phyloP scores from a whole-genome alignment of 2,113 vertebrate genomes.

The Peromyscus polionotus region DNA sequence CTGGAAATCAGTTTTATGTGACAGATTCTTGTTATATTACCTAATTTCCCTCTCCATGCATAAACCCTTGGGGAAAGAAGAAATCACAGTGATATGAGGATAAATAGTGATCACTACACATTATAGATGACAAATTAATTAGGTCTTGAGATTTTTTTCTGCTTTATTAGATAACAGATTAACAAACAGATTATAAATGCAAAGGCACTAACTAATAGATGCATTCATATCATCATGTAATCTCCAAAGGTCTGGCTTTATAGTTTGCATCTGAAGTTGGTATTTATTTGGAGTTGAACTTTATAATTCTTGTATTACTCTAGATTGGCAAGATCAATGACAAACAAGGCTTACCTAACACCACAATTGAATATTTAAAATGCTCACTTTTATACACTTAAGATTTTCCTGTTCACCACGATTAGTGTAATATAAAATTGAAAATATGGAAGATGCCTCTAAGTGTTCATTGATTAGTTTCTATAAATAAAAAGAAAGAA shows the following conservation, averaged over 20 bases:
- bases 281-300: constrained; percentile 31
- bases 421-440: constrained; percentile 46
- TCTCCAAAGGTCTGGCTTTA: constrained; percentile 20
- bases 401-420: background rate
- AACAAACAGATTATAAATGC: background rate
- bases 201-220: background rate
- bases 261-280: background rate
- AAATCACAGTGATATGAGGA: background rate
- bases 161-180: background rate
- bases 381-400: constrained; percentile 43
- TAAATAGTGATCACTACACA: background rate
- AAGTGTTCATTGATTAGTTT: constrained; percentile 19
- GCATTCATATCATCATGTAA: background rate
- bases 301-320: background rate
- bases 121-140: background rate
- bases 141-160: constrained; percentile 4
- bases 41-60: fast-evolving
- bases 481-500: constrained; percentile 22
- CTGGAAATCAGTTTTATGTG: background rate
- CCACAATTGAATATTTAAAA: constrained; percentile 76
- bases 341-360: constrained; percentile 45
- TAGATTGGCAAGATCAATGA: constrained; percentile 24
- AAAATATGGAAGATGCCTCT: background rate
- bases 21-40: background rate
- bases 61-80: background rate